Conservation (phyloP, 2,797 vertebrate genomes). For the Platyrinchus mystaceus region DNA sequence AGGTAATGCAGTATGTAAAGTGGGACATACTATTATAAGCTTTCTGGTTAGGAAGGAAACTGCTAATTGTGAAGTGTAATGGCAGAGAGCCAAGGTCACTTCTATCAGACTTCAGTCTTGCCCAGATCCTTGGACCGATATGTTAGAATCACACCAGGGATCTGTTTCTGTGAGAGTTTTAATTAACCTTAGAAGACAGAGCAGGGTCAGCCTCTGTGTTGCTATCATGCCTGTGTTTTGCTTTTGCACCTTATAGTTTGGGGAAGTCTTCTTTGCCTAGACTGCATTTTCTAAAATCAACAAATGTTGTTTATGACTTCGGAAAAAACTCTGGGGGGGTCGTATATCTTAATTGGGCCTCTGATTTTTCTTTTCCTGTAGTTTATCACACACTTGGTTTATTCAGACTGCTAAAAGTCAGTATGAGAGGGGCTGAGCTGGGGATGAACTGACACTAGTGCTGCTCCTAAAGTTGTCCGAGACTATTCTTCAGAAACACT, state of each 20-base stretch:
- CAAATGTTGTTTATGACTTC: background rate
- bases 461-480: background rate
- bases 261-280: background rate
- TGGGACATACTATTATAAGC: background rate
- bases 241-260: background rate
- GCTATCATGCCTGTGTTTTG: background rate
- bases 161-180: constrained; percentile 48
- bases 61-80: background rate
- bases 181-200: constrained; percentile 52
- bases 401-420: background rate
- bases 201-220: background rate
- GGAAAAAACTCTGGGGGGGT: background rate
- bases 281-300: background rate
- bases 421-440: background rate
- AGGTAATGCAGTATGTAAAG: background rate
- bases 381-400: background rate
- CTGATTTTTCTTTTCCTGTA: background rate
- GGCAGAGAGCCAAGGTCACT: constrained; percentile 25
- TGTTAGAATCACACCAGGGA: constrained; percentile 7
- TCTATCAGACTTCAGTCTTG: constrained; percentile 24
- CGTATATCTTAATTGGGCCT: background rate
- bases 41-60: background rate
- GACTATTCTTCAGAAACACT: background rate
- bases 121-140: background rate
- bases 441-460: background rate